Evolutionary conservation across 2,797 vertebrate genomes (phyloP), one percentile per base, ranked within the genome.

Genomic region (Alosa sapidissima): DNA sequence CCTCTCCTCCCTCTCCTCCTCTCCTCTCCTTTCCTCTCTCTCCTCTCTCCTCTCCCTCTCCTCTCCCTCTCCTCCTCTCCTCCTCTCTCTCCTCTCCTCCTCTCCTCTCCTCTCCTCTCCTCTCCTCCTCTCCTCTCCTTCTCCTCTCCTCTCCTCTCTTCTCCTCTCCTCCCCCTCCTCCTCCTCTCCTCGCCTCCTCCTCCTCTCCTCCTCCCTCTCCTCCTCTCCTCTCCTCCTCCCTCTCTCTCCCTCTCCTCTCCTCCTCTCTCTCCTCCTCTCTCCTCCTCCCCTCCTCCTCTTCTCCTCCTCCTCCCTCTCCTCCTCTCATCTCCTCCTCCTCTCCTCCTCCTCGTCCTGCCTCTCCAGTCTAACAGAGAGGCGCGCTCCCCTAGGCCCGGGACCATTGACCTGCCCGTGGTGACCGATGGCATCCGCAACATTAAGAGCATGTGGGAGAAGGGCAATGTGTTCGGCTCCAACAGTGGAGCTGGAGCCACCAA

Each of bases 401-500:
- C 97, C 0, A 95, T 94, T 0, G 98, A 99, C 88, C 96, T 99
- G 45, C 98, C 97, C 0, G 91, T 98, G 89, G 96, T 96, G 49
- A 97, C 97, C 0, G 95, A 96, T 78, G 93, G 94, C 87, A 97
- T 99, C 33, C 97, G 98, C 85, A 99, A 94, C 81, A 99, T 99
- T 91, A 99, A 99, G 95, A 99, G 96, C 94, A 99, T 98, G 98
- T 99, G 98, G 98, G 98, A 99, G 94, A 98, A 96, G 89, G 98
- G 98, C 83, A 96, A 96, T 13, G 97, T 97, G 65, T 99, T 98
- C 86, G 91, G 94, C 81, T 96, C 98, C 3, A 95, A 97, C 1
- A 92, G 96, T 68, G 91, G 93, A 1, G 88, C 94, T 0, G 96
- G 95, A 2, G 93, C 95, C 87, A 93, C 96, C n/a, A 98, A 98